These are phyloP conservation scores for Agrotis ipsilon DNA, from an alignment of 2,888 invertebrate genomes.

Conservation along the genomic window DNA sequence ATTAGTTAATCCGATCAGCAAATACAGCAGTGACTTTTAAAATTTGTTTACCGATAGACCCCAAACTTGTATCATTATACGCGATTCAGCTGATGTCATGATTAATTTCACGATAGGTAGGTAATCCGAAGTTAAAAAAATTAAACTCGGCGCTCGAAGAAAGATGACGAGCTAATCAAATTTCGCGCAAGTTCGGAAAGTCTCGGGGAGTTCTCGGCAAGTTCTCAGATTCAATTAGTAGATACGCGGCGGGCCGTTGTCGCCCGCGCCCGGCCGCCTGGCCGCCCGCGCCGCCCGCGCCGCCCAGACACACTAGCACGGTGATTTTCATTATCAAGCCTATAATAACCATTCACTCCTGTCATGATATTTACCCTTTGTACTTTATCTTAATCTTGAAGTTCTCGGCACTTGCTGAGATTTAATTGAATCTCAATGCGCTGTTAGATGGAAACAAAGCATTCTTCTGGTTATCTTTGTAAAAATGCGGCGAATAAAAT, in stretches of 20 bases:
- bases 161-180: slow-evolving; percentile 87
- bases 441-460: slow-evolving; percentile 10
- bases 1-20: slow-evolving; percentile 39
- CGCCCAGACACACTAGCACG: slow-evolving; percentile 62
- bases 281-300: slow-evolving; percentile 45
- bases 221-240: slow-evolving; percentile 88
- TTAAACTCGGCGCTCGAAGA: slow-evolving; percentile 78
- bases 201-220: slow-evolving; percentile 82
- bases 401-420: slow-evolving; percentile 4
- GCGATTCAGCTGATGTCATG: slow-evolving; percentile 66
- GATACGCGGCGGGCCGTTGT: slow-evolving; percentile 76
- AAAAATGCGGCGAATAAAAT: slow-evolving; percentile 8
- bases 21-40: slow-evolving; percentile 37
- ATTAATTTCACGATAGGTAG: slow-evolving; percentile 70
- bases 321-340: slow-evolving; percentile 72
- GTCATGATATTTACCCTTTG: slow-evolving; percentile 62
- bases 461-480: slow-evolving; percentile 1
- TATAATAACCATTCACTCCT: slow-evolving; percentile 67
- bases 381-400: slow-evolving; percentile 37
- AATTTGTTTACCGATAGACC: slow-evolving; percentile 47
- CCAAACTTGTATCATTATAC: slow-evolving; percentile 66
- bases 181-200: slow-evolving; percentile 84
- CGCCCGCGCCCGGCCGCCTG: slow-evolving; percentile 24
- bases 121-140: slow-evolving; percentile 77
- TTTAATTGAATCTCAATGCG: slow-evolving; percentile 34